Conservation (phyloP, 2,797 vertebrate species). For the Psittacula echo region DNA sequence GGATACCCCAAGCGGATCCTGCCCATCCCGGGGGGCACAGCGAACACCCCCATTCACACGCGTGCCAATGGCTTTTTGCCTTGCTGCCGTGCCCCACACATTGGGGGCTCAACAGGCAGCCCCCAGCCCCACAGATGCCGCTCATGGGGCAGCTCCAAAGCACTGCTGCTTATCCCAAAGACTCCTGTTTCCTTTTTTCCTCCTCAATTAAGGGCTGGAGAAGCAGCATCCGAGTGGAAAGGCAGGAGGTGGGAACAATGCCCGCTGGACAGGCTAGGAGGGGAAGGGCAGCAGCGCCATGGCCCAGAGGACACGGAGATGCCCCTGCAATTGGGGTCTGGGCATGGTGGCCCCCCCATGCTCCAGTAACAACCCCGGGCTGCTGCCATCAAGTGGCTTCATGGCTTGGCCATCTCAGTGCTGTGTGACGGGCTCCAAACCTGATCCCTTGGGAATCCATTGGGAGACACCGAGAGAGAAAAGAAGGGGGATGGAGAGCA, state of each 20-base stretch:
- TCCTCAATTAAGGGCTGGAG: conserved; percentile 42
- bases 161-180: neutral
- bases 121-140: neutral
- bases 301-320: neutral
- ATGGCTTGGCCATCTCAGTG: neutral
- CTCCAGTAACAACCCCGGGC: neutral
- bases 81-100: neutral
- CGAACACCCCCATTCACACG: accelerated
- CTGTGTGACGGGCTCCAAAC: neutral
- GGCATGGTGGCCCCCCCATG: neutral
- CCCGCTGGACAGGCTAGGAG: neutral
- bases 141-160: neutral
- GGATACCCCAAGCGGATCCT: neutral
- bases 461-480: neutral
- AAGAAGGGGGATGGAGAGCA: neutral
- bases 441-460: neutral
- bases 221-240: conserved; percentile 45
- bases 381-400: neutral
- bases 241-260: conserved; percentile 42
- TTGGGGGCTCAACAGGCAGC: neutral
- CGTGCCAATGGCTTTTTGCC: neutral
- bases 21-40: neutral
- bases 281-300: neutral
- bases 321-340: neutral
- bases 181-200: conserved; percentile 1